phyloP scores from a whole-genome alignment of 1,140 invertebrate species.

The Agrypnia vestita region DNA sequence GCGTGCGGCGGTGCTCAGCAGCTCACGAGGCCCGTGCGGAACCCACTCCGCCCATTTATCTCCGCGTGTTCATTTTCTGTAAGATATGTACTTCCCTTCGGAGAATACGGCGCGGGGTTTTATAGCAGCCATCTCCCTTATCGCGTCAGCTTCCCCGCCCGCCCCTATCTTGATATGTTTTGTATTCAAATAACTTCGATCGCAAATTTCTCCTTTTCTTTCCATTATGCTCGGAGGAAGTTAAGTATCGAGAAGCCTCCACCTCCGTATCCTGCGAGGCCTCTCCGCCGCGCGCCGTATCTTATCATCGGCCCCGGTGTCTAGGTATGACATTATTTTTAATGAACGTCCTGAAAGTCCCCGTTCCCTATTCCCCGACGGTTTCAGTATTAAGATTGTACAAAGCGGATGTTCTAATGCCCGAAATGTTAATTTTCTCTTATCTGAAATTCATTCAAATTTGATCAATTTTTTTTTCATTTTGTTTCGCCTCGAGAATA shows the following conservation, averaged over 20 bases:
- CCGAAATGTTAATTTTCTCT: conserved; percentile 3
- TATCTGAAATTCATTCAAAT: conserved; percentile 6
- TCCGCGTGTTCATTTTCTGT: background rate
- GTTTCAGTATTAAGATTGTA: background rate
- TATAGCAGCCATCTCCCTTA: conserved; percentile 38
- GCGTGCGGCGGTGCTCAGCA: background rate
- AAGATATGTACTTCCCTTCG: background rate
- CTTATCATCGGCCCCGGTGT: conserved; percentile 8
- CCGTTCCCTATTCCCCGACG: conserved; percentile 7
- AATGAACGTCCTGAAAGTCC: conserved; percentile 6
- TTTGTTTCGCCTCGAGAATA: background rate
- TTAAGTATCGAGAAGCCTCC: conserved; percentile 31
- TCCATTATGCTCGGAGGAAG: conserved; percentile 31
- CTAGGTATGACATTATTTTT: conserved; percentile 6
- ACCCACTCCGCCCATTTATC: background rate
- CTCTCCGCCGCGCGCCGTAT: conserved; percentile 14
- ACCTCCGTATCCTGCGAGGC: background rate
- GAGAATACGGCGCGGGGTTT: conserved; percentile 29
- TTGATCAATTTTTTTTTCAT: conserved; percentile 13
- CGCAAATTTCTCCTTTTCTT: conserved; percentile 45
- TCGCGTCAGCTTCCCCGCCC: conserved; percentile 34
- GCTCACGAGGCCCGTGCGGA: background rate
- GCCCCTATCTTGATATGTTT: conserved; percentile 42
- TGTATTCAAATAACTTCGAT: conserved; percentile 44
- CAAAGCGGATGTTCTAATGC: background rate